Percentiles rank a stretch among this genome's conserved stretches.
Conservation (phyloP, 1,140 invertebrate species). For the Bombus superbus region DNA sequence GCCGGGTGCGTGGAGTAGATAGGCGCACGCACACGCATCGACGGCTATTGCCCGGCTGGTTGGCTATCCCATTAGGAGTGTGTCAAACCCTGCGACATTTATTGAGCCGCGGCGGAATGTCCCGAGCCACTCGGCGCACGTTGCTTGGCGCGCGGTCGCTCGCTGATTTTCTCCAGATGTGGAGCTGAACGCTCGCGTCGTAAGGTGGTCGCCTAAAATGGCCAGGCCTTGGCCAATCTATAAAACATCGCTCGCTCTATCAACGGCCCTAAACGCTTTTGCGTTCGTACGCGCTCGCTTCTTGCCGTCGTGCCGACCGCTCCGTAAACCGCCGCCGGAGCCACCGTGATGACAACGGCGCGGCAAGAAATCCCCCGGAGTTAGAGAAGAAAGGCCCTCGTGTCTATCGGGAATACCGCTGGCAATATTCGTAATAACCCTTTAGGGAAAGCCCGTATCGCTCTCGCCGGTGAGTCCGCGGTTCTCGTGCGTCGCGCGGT, state of each 20-base stretch:
- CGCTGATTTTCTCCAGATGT: conserved; percentile 65
- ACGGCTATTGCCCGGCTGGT: conserved; percentile 13
- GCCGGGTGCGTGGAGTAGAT: background rate
- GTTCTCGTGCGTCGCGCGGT: conserved; percentile 36
- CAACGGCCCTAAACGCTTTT: conserved; percentile 63
- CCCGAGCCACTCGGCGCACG: conserved; percentile 8
- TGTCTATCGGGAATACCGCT: conserved; percentile 46
- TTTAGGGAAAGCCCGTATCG: conserved; percentile 43
- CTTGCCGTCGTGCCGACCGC: conserved; percentile 1
- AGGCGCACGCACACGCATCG: background rate
- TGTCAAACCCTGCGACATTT: conserved; percentile 71
- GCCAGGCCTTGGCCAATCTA: conserved; percentile 71
- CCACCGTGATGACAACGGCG: conserved; percentile 30
- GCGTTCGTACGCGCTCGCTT: conserved; percentile 44
- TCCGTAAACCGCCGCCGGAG: conserved; percentile 21
- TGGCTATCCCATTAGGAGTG: conserved; percentile 61
- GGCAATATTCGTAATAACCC: conserved; percentile 53
- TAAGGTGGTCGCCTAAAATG: conserved; percentile 59
- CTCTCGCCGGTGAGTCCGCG: background rate
- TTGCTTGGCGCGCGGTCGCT: conserved; percentile 12
- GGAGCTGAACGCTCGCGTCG: conserved; percentile 48
- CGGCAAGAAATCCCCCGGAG: conserved; percentile 16
- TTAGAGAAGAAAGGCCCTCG: background rate
- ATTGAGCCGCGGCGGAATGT: conserved; percentile 67
- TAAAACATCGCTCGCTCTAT: conserved; percentile 73